Conservation (phyloP, 1,140 invertebrate genomes). For the Bombus soroeensis region DNA sequence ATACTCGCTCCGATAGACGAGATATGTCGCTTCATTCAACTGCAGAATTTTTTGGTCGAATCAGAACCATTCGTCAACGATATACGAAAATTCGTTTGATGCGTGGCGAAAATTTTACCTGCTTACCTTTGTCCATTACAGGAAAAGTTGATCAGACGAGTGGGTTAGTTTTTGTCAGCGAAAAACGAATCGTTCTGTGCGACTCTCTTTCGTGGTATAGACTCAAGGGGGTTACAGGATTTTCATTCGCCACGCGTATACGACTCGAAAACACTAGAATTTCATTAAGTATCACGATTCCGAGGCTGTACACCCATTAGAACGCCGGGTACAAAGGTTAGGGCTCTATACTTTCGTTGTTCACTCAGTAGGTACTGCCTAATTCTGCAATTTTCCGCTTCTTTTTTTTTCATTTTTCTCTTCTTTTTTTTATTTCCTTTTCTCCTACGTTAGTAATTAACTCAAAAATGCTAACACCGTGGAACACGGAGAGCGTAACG, state of each 20-base stretch:
- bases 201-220: constrained; percentile 7
- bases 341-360: constrained; percentile 5
- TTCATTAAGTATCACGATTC: constrained; percentile 35
- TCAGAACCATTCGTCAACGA: not conserved
- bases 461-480: constrained; percentile 48
- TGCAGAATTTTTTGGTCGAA: not conserved
- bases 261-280: constrained; percentile 25
- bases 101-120: not conserved
- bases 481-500: constrained; percentile 19
- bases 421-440: not conserved
- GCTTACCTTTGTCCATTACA: no score
- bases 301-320: constrained; percentile 22
- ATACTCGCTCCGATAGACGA: no score
- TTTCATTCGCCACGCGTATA: constrained; percentile 5
- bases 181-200: constrained; percentile 1
- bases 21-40: not conserved
- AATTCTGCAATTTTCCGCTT: not conserved
- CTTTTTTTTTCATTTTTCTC: not conserved
- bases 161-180: not conserved
- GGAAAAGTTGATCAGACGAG: not conserved
- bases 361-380: constrained; percentile 2
- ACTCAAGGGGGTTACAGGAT: not conserved
- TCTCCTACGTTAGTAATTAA: constrained; percentile 35
- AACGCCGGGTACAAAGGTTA: not conserved
- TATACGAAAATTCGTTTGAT: not conserved